Evolutionary conservation across 2,888 invertebrate genomes (phyloP), one percentile per base, ranked within the genome.

Genomic region (Electrophaes corylata): DNA sequence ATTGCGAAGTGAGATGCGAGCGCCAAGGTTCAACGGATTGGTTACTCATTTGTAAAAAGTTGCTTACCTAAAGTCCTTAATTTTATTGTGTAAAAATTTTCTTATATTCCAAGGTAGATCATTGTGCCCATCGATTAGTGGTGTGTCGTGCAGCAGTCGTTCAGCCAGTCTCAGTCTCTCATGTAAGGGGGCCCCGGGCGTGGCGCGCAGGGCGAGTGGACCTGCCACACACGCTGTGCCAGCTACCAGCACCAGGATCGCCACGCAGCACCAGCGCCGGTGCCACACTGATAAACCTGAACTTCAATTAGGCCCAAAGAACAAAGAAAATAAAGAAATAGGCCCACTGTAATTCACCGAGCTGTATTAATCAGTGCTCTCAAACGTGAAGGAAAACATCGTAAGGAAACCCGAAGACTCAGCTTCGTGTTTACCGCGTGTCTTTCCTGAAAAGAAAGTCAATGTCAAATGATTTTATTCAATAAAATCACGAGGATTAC

Each of bases 41-140:
- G n/a, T n/a, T n/a, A n/a, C n/a, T n/a, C n/a, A n/a, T n/a, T n/a
- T n/a, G n/a, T 6, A 10, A 10, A 26, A 26, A 45, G 39, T 31
- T n/a, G 72, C 86, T 79, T 83, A 94, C 94, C 94, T 94, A 76
- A 97, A 96, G 83, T 96, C 96, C 83, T 96, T 95, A 72, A 97
- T 94, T 83, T 95, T 95, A 87, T 97, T 97, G 88, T 97, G 96
- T 82, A 97, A 93, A 90, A 97, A 97, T 89, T 97, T 97, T 69
- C 97, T 93, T 83, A 97, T 96, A 87, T 97, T 97, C 96, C 97
- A 97, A 11, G 97, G 97, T 66, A 97, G 92, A 86, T 97, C 97
- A 90, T 97, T 97, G 93, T 97, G 97, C 68, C 97, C 97, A 85
- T 96, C 96, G 71, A 96, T 93, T 70, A 96, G 94, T 68, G 96